Percentiles rank a stretch among this genome's conserved stretches.
These are phyloP conservation scores for Caranx ignobilis DNA, from an alignment of 2,113 vertebrate species.

Conservation along the genomic window DNA sequence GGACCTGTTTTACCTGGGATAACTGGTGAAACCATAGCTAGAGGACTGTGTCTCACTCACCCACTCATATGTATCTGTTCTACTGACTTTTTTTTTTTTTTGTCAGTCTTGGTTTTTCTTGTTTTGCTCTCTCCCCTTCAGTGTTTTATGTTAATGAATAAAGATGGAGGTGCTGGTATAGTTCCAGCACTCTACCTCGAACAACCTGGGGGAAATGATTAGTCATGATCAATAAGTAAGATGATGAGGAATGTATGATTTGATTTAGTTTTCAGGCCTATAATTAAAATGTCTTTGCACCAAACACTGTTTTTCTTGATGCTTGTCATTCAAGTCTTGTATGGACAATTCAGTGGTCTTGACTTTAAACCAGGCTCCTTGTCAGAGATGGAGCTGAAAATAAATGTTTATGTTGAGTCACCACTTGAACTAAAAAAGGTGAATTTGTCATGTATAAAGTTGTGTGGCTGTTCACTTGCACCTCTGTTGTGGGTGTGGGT, in stretches of 20 bases:
- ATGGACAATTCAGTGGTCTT: not conserved
- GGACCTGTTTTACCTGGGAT: conserved; percentile 41
- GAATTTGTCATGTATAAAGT: not conserved
- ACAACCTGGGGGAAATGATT: conserved; percentile 12
- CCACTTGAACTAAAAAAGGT: not conserved
- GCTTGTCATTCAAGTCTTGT: not conserved
- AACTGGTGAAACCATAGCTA: not conserved
- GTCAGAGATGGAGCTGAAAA: not conserved
- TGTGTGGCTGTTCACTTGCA: not conserved
- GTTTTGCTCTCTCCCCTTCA: not conserved
- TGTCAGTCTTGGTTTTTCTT: not conserved
- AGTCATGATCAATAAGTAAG: not conserved
- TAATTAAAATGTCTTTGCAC: conserved; percentile 71
- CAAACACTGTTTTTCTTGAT: conserved; percentile 18
- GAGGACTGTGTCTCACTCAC: conserved; percentile 24
- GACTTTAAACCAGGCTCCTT: not conserved
- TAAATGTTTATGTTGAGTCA: not conserved
- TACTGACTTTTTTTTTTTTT: not conserved
- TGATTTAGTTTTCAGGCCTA: conserved; percentile 50
- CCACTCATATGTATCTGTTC: not conserved
- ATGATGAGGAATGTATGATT: conserved; percentile 32
- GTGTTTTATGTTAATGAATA: conserved; percentile 42
- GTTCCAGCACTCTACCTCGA: conserved; percentile 12
- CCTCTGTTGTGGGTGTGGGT: conserved; percentile 29
- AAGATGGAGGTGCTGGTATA: conserved; percentile 13